phyloP scores from a whole-genome alignment of 2,888 invertebrate species.

The Macrophya alboannulata region DNA sequence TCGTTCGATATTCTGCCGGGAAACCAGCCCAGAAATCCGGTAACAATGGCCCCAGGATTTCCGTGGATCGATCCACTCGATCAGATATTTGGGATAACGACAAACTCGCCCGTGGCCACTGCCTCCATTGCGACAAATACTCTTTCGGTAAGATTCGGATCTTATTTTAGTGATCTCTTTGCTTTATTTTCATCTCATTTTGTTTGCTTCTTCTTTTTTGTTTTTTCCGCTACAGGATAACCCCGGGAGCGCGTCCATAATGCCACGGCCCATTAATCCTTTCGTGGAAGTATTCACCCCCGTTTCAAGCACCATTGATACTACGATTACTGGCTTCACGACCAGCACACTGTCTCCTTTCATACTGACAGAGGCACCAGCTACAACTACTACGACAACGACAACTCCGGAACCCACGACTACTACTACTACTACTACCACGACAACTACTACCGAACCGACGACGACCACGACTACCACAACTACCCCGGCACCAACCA shows the following conservation, averaged over 20 bases:
- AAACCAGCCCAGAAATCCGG: constrained; percentile 65
- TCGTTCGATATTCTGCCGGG: constrained; percentile 70
- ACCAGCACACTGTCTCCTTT: background rate
- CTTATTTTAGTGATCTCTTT: background rate
- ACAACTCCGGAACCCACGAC: constrained; percentile 63
- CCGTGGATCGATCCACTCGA: constrained; percentile 78
- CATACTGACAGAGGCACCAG: constrained; percentile 56
- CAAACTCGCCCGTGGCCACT: constrained; percentile 71
- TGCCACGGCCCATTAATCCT: constrained; percentile 70
- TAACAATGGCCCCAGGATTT: constrained; percentile 74
- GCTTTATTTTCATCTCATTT: background rate
- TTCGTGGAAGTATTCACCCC: constrained; percentile 73
- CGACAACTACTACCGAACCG: constrained; percentile 63
- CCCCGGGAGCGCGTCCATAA: constrained; percentile 64
- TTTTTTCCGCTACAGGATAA: constrained; percentile 63
- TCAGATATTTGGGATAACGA: constrained; percentile 78
- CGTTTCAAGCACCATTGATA: constrained; percentile 61
- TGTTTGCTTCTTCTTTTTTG: background rate
- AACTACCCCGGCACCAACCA: constrained; percentile 60
- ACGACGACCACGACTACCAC: constrained; percentile 62
- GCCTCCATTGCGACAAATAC: constrained; percentile 76
- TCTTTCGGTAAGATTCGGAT: constrained; percentile 66
- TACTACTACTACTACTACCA: constrained; percentile 59
- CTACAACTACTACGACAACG: constrained; percentile 61
- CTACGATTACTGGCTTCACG: background rate